A percentile compares a stretch with the other conserved stretches of the same genome.
These are phyloP conservation scores for Eueides isabella DNA, from an alignment of 1,140 invertebrate genomes.

Conservation along the genomic window DNA sequence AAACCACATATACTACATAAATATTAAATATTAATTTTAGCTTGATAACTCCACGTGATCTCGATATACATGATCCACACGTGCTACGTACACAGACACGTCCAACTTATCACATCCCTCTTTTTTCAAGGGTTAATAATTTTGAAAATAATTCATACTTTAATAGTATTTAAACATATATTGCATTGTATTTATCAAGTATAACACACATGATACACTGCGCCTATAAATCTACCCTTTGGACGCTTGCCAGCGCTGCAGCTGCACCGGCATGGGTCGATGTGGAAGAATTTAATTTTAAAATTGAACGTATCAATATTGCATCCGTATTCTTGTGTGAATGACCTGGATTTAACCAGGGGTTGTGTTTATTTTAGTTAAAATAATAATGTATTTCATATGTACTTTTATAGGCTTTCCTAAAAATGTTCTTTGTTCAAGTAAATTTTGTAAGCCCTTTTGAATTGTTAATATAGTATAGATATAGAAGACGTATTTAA, in stretches of 20 bases:
- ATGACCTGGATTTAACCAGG: background rate
- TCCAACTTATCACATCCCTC: too few relatives aligned
- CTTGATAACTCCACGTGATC: too few relatives aligned
- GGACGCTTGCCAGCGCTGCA: constrained; percentile 12
- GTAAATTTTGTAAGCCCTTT: too few relatives aligned
- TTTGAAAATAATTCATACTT: too few relatives aligned
- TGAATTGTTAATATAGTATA: too few relatives aligned
- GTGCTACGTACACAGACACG: too few relatives aligned
- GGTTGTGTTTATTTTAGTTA: too few relatives aligned
- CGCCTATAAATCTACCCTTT: background rate
- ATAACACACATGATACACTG: background rate
- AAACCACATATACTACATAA: background rate
- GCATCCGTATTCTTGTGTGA: background rate
- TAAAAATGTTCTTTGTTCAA: too few relatives aligned
- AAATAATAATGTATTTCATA: background rate
- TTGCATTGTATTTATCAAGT: background rate
- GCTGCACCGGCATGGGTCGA: background rate
- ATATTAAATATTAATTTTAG: background rate
- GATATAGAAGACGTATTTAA: too few relatives aligned
- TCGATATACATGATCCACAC: too few relatives aligned
- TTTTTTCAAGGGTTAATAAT: too few relatives aligned
- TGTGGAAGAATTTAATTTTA: constrained; percentile 20
- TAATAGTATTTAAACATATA: background rate
- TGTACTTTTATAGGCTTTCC: background rate
- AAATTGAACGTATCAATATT: constrained; percentile 18